These are phyloP conservation scores for Echinops telfairi DNA, from an alignment of 2,113 vertebrate genomes.

Conservation along the genomic window DNA sequence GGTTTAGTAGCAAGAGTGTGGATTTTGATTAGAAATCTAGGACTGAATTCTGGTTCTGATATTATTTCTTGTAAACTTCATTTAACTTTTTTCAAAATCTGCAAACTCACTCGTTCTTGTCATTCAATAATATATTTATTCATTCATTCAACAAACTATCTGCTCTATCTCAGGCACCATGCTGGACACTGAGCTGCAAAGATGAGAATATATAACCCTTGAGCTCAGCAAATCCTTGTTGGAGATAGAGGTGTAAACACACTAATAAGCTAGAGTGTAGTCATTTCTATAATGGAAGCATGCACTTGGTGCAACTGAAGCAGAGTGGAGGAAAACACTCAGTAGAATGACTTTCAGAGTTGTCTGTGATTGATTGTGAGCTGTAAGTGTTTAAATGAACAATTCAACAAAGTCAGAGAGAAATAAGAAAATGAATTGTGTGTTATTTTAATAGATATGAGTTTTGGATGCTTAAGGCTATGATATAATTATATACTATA, in stretches of 20 bases:
- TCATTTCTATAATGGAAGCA: neutral
- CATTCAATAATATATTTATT: neutral
- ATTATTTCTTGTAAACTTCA: slow-evolving; percentile 9
- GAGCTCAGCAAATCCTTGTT: neutral
- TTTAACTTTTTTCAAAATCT: slow-evolving; percentile 22
- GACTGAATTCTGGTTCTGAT: slow-evolving; percentile 24
- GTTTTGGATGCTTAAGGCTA: neutral
- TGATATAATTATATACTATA: slow-evolving; percentile 14
- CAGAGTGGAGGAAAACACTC: neutral
- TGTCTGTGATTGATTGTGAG: neutral
- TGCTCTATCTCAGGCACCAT: neutral
- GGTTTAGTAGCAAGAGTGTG: slow-evolving; percentile 45
- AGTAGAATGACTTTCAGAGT: neutral
- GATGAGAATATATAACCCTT: neutral
- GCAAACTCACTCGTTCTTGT: neutral
- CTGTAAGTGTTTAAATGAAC: neutral
- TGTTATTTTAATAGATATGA: slow-evolving; percentile 14
- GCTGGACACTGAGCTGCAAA: neutral
- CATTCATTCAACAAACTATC: neutral
- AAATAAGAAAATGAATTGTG: neutral
- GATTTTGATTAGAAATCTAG: slow-evolving; percentile 2
- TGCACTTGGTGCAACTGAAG: neutral
- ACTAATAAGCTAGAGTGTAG: neutral
- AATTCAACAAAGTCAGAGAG: neutral
- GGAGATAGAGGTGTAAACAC: neutral